phyloP scores from a whole-genome alignment of 2,888 invertebrate genomes.

The Drosophila paranaensis region DNA sequence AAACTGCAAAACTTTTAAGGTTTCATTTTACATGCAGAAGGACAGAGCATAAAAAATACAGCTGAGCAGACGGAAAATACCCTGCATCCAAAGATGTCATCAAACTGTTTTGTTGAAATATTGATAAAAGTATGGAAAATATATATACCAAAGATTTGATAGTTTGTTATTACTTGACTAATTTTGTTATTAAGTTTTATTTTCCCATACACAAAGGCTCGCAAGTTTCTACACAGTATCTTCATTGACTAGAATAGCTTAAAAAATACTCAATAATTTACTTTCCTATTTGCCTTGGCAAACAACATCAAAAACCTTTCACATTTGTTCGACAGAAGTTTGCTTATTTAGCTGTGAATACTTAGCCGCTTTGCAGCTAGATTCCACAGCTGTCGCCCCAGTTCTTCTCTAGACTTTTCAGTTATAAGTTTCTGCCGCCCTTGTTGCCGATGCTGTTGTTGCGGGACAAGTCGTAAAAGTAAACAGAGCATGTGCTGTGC shows the following conservation, averaged over 20 bases:
- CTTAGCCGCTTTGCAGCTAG: slow-evolving; percentile 23
- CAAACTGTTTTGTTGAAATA: no score
- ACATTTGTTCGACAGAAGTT: not conserved
- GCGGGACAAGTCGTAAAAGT: slow-evolving; percentile 72
- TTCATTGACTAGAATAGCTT: not conserved
- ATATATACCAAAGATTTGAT: no score
- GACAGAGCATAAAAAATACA: not conserved
- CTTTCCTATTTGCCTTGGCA: not conserved
- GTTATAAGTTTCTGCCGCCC: slow-evolving; percentile 16
- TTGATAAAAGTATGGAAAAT: no score
- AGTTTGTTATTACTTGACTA: no score
- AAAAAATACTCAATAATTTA: not conserved
- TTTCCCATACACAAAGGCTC: no score
- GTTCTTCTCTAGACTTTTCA: slow-evolving; percentile 9
- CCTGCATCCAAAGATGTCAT: not conserved
- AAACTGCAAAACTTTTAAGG: not conserved
- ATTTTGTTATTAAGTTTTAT: no score
- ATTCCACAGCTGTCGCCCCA: slow-evolving; percentile 13
- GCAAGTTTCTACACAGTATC: not conserved
- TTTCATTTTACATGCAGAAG: not conserved
- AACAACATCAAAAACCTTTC: not conserved
- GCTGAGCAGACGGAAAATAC: not conserved
- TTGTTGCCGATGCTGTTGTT: slow-evolving; percentile 25
- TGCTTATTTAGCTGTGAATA: slow-evolving; percentile 5
- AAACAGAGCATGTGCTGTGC: slow-evolving; percentile 78